Evolutionary conservation across 2,888 invertebrate species (phyloP).

Genomic region (Ceriagrion tenellum): DNA sequence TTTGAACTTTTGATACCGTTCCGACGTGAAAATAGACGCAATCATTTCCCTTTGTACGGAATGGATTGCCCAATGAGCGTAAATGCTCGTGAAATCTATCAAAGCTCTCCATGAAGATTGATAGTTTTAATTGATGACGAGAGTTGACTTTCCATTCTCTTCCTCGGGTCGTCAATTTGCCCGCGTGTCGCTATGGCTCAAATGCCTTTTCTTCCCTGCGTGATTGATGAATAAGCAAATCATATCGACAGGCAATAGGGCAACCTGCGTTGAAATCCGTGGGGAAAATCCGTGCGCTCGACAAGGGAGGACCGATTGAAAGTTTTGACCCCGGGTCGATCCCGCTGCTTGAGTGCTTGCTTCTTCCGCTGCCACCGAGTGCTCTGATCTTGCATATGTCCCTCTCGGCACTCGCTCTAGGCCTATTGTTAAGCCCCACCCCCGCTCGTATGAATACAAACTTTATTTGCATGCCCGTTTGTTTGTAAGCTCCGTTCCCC

Average conservation of each 20-base stretch:
- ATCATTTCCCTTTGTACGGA: too few species aligned
- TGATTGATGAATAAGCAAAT: not conserved
- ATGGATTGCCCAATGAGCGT: too few species aligned
- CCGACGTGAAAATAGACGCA: too few species aligned
- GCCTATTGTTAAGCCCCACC: not conserved
- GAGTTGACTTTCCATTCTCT: too few species aligned
- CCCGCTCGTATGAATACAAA: not conserved
- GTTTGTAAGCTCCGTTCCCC: not conserved
- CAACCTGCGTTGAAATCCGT: not conserved
- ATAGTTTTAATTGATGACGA: too few species aligned
- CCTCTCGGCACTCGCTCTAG: too few species aligned
- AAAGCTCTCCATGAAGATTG: too few species aligned
- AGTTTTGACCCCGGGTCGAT: not conserved
- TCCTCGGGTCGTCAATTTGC: too few species aligned
- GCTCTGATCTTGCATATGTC: not conserved
- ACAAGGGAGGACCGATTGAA: not conserved
- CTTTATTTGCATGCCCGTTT: slow-evolving; percentile 3
- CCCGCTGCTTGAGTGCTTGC: too few species aligned
- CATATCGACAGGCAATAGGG: not conserved
- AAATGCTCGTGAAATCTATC: too few species aligned
- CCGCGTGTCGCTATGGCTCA: not conserved
- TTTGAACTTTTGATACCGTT: too few species aligned
- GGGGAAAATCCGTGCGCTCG: not conserved
- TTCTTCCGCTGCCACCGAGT: not conserved
- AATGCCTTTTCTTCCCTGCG: not conserved